Percentiles rank a stretch among this genome's conserved stretches.
phyloP scores from a whole-genome alignment of 2,797 vertebrate species.

The Onychomys torridus region DNA sequence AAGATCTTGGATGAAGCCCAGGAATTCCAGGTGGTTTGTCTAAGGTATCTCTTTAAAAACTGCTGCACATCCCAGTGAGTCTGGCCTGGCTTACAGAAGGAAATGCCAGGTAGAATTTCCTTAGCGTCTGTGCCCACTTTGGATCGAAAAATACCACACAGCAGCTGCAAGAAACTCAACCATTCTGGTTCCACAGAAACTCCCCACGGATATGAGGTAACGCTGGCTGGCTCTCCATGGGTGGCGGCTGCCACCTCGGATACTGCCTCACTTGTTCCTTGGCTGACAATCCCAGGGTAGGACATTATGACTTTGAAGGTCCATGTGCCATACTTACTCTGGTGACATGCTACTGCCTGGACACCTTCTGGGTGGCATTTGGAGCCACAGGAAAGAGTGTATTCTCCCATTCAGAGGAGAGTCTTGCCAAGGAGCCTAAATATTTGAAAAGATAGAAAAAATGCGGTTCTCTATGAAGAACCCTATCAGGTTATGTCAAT shows the following conservation, averaged over 20 bases:
- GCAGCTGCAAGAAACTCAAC: conserved; percentile 28
- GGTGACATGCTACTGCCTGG: not conserved
- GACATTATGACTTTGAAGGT: not conserved
- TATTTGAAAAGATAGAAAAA: not conserved
- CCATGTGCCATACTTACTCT: not conserved
- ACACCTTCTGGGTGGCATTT: not conserved
- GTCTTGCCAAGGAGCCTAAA: not conserved
- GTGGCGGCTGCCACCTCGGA: not conserved
- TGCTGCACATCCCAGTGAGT: not conserved
- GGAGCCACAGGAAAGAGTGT: not conserved
- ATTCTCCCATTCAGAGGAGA: not conserved
- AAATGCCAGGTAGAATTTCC: conserved; percentile 7
- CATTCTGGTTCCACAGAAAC: conserved; percentile 78
- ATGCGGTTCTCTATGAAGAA: not conserved
- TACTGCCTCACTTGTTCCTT: conserved; percentile 36
- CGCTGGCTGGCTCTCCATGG: not conserved
- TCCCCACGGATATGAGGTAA: conserved; percentile 34
- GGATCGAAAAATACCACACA: not conserved
- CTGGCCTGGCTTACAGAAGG: not conserved
- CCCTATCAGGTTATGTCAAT: not conserved
- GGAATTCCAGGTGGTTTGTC: conserved; percentile 11
- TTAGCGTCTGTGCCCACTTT: not conserved
- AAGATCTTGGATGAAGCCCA: not conserved
- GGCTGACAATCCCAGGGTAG: conserved; percentile 17
- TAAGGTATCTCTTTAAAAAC: conserved; percentile 18